Conservation (phyloP, 2,113 vertebrate species). For the Chitala chitala region DNA sequence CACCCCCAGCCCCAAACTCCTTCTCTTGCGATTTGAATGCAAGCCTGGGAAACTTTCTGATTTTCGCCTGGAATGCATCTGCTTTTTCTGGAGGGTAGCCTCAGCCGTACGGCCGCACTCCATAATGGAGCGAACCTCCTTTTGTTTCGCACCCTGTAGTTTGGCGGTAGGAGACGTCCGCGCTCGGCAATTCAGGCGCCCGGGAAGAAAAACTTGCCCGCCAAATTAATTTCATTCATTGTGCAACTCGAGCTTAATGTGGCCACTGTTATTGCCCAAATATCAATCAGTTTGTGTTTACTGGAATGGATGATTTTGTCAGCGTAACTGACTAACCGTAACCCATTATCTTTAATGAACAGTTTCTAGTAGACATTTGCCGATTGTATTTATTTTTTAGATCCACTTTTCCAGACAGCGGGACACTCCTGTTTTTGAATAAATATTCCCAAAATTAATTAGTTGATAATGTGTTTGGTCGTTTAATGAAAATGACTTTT, state of each 20-base stretch:
- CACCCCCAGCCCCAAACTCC: too few relatives aligned
- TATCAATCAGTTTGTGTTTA: constrained; percentile 49
- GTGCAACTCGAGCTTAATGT: constrained; percentile 32
- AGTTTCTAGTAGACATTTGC: constrained; percentile 37
- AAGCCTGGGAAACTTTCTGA: constrained; percentile 16
- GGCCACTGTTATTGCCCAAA: constrained; percentile 36
- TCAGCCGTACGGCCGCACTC: constrained; percentile 6
- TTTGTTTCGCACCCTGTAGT: constrained; percentile 6
- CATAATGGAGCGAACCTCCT: constrained; percentile 17
- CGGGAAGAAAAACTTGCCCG: constrained; percentile 31
- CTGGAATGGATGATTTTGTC: constrained; percentile 47
- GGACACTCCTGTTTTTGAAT: constrained; percentile 40
- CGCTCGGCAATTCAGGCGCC: too few relatives aligned
- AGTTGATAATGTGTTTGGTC: constrained; percentile 42
- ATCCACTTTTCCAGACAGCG: constrained; percentile 42
- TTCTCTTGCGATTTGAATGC: constrained; percentile 30
- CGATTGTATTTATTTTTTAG: constrained; percentile 37
- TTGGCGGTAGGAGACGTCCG: neutral
- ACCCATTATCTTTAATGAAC: constrained; percentile 47
- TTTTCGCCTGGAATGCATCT: neutral
- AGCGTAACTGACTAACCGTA: constrained; percentile 38
- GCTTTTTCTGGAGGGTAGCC: neutral
- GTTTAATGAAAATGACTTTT: constrained; percentile 43
- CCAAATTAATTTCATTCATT: constrained; percentile 34
- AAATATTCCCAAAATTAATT: constrained; percentile 45